Conservation (phyloP, 2,888 invertebrate species). For the Lepidocyrtinus sp. region DNA sequence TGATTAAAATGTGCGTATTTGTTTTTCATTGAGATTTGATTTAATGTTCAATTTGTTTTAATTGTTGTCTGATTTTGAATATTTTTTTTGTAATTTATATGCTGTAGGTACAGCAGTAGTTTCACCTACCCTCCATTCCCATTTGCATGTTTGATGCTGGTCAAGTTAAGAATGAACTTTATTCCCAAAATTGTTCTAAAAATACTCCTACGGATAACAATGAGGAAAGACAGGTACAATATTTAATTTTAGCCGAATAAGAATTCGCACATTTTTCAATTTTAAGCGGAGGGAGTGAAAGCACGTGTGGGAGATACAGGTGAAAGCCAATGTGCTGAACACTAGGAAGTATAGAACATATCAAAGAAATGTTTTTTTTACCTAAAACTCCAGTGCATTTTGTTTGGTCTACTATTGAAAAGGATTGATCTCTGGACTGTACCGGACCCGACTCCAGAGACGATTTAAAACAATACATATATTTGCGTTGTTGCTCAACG, state of each 20-base stretch:
- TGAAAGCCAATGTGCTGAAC: neutral
- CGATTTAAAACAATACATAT: constrained; percentile 8
- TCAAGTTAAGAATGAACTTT: too few species aligned
- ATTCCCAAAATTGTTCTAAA: neutral
- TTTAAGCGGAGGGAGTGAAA: neutral
- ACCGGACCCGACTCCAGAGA: constrained; percentile 49
- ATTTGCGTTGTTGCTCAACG: constrained; percentile 50
- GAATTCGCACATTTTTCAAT: neutral
- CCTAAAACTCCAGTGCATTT: neutral
- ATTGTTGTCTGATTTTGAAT: neutral
- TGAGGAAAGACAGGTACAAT: constrained; percentile 12
- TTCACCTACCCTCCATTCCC: too few species aligned
- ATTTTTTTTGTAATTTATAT: neutral
- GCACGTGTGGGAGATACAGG: neutral
- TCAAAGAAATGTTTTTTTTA: constrained; percentile 45
- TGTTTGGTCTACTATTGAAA: constrained; percentile 14
- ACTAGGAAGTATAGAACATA: constrained; percentile 48
- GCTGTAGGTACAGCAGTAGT: neutral
- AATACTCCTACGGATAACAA: neutral
- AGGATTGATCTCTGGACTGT: neutral
- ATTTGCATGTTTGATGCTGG: too few species aligned
- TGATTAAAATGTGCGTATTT: neutral
- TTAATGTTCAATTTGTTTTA: neutral
- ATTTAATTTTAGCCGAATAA: neutral
- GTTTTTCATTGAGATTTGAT: neutral